Conservation (phyloP, 2,888 invertebrate genomes). For the Syrista parreyssii region DNA sequence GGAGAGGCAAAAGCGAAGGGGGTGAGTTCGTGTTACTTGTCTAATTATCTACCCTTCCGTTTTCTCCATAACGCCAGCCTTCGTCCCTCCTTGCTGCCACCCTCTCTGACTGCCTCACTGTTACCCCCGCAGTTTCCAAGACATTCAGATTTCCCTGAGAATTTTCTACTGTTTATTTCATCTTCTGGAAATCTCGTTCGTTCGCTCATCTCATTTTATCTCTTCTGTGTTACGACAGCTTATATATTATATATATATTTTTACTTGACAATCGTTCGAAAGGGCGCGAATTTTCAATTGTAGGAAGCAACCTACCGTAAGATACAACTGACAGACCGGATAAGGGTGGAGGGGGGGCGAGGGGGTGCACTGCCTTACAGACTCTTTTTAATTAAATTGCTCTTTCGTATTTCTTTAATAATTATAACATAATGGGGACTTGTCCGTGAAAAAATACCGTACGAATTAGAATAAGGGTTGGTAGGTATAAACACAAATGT, state of each 20-base stretch:
- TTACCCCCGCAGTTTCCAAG: constrained; percentile 6
- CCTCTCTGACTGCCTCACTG: constrained; percentile 19
- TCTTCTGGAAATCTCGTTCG: neutral
- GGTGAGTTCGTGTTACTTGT: constrained; percentile 54
- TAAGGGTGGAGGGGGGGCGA: no score
- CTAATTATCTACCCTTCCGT: constrained; percentile 56
- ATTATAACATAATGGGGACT: constrained; percentile 26
- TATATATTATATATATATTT: no score
- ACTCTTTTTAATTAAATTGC: constrained; percentile 46
- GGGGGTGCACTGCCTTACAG: neutral
- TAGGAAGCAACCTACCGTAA: neutral
- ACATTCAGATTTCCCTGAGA: no score
- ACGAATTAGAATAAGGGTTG: neutral
- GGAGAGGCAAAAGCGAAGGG: constrained; percentile 16
- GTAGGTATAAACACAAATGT: no score
- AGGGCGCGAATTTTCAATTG: neutral
- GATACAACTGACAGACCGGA: neutral
- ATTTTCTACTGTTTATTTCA: no score
- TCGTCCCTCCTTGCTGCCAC: constrained; percentile 35
- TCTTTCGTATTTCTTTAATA: constrained; percentile 27
- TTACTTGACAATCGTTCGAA: neutral
- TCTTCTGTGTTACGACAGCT: constrained; percentile 15
- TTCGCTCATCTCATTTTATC: neutral
- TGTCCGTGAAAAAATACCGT: neutral
- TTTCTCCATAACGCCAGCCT: constrained; percentile 18